Base-by-base conservation (phyloP, 2,797 vertebrate species). In the Hydrolagus colliei region DNA sequence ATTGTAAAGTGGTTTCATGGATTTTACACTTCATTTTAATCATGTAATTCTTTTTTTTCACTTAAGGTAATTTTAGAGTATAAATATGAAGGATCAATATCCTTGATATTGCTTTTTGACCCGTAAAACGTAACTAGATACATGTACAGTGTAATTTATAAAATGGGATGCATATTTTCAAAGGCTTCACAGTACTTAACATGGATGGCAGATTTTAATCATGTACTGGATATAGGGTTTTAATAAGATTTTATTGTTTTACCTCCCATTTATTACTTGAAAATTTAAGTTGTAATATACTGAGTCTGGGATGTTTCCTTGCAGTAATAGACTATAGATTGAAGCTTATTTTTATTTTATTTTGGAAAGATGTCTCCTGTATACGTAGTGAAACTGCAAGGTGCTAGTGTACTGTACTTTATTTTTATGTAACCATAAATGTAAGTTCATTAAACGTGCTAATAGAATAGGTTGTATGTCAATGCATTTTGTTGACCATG, bases 181-280 rank as follows among this genome's bases (percentile, higher is more conserved):
- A 65, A 80, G 79, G 32, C 79, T 84, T 84, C 79, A 84, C 79
- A 84, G 79, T 84, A 84, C 68, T 84, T 84, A 84, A 68, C 32
- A 16, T 18, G 65, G 65, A 84, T 84, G 65, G 65, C 41, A 27
- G 11, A 71, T 84, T 84, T 84, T 68, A 84, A 84, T 84, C 79
- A 84, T 84, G 79, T 68, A 12, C 32, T 84, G 79, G 68, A 71
- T 84, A 68, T 77, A 77, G 59, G 52, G 52, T 77, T 77, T 61
- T 84, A 84, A 71, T 80, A 80, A 22, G 27, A 63, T 84, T 35
- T 52, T 82, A 68, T 84, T 84, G 79, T 84, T 84, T 68, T 84
- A 84, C 79, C 65, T 84, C 65, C 41, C 79, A 84, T 84, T 84
- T 84, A 68, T 84, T 84, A 84, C 79, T 84, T 84, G 79, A 84